A percentile compares a stretch with the other conserved stretches of the same genome.
Evolutionary conservation across 2,113 vertebrate species (phyloP).

Genomic region (Furnarius figulus): DNA sequence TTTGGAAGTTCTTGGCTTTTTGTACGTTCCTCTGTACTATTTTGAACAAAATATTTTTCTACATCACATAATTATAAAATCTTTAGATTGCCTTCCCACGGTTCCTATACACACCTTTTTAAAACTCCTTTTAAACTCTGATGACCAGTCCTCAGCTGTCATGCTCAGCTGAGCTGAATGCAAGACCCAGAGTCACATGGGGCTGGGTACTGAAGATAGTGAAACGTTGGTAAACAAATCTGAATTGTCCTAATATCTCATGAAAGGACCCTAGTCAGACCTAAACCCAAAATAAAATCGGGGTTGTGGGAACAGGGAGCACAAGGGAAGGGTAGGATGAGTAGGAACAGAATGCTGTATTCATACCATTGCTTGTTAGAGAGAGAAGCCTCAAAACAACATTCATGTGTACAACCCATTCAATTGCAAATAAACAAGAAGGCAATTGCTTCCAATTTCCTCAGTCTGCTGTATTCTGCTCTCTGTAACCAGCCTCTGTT

Average conservation of each 20-base stretch:
- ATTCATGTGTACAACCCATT: background rate
- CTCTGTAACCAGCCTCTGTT: background rate
- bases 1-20: conserved; percentile 44
- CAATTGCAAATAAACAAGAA: background rate
- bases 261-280: background rate
- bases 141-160: background rate
- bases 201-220: background rate
- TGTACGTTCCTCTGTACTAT: conserved; percentile 43
- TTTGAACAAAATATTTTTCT: conserved; percentile 73
- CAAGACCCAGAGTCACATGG: background rate
- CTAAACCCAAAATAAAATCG: background rate
- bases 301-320: rapidly evolving
- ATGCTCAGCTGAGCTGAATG: background rate
- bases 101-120: background rate
- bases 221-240: background rate
- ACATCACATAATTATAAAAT: background rate
- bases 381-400: background rate
- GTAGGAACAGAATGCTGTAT: background rate
- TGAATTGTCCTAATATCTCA: background rate
- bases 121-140: background rate
- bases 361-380: background rate
- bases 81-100: background rate
- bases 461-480: background rate
- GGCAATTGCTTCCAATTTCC: conserved; percentile 24
- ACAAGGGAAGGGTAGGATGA: background rate